Conservation (phyloP, 2,797 vertebrate species). For the Sebastes nivosus region DNA sequence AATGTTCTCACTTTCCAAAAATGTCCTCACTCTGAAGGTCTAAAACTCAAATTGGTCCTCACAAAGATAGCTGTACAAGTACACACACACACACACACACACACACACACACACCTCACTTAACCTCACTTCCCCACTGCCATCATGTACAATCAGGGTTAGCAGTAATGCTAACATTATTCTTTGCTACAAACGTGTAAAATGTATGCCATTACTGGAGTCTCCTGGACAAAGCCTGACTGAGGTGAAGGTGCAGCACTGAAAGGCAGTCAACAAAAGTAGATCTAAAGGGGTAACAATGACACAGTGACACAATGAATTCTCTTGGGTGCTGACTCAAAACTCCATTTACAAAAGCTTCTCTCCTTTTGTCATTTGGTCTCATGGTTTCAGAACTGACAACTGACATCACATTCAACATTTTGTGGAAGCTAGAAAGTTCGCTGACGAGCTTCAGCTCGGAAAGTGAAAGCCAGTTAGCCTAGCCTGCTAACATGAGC, state of each 20-base stretch:
- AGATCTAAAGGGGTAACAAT: slow-evolving; percentile 6
- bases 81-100: slow-evolving; percentile 36
- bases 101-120: slow-evolving; percentile 25
- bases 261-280: not conserved
- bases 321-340: not conserved
- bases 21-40: too few relatives aligned
- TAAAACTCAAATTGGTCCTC: too few relatives aligned
- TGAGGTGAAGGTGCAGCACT: not conserved
- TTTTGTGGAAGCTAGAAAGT: not conserved
- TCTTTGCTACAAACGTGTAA: not conserved
- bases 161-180: not conserved
- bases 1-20: too few relatives aligned
- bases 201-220: slow-evolving; percentile 7
- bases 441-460: not conserved
- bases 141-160: slow-evolving; percentile 5
- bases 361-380: not conserved
- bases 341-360: not conserved
- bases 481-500: not conserved
- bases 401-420: not conserved
- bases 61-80: too few relatives aligned
- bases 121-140: not conserved
- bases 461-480: not conserved
- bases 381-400: not conserved
- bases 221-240: not conserved
- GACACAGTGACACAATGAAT: not conserved